A percentile compares a stretch with the other conserved stretches of the same genome.
phyloP scores from a whole-genome alignment of 1,140 invertebrate species.

The Scaptodrosophila lebanonensis region DNA sequence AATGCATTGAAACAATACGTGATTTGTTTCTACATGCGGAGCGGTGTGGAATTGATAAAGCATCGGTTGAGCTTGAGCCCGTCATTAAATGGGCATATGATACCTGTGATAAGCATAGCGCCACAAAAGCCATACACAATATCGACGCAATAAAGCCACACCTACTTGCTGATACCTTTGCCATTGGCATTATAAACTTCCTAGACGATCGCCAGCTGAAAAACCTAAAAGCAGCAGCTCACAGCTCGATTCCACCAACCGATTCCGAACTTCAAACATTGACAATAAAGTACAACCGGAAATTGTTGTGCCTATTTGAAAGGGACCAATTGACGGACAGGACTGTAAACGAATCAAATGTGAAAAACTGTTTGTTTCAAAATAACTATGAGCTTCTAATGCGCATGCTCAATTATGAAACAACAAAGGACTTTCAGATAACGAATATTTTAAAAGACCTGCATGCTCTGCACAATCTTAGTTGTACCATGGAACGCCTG shows the following conservation, averaged over 20 bases:
- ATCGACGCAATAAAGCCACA: slow-evolving; percentile 49
- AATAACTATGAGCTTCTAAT: slow-evolving; percentile 63
- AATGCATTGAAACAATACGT: slow-evolving; percentile 57
- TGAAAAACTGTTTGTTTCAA: slow-evolving; percentile 58
- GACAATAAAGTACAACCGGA: slow-evolving; percentile 54
- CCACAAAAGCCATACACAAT: slow-evolving; percentile 52
- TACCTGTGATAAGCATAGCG: slow-evolving; percentile 32
- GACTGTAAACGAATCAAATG: neutral
- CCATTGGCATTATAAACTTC: slow-evolving; percentile 70
- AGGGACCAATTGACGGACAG: neutral
- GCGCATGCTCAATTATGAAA: slow-evolving; percentile 49
- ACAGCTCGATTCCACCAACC: neutral
- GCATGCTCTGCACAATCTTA: slow-evolving; percentile 36
- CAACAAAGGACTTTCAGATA: slow-evolving; percentile 25
- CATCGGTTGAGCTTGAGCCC: slow-evolving; percentile 33
- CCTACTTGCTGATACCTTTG: slow-evolving; percentile 59
- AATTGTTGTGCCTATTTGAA: slow-evolving; percentile 49
- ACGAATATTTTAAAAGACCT: slow-evolving; percentile 43
- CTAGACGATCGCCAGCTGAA: slow-evolving; percentile 46
- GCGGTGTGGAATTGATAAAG: slow-evolving; percentile 49
- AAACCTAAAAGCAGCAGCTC: slow-evolving; percentile 1
- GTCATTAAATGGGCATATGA: slow-evolving; percentile 56
- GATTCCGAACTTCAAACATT: slow-evolving; percentile 22
- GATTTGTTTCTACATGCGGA: slow-evolving; percentile 50
- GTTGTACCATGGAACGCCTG: slow-evolving; percentile 50